Evolutionary conservation across 1,140 invertebrate species (phyloP).

Genomic region (Idris sp.): DNA sequence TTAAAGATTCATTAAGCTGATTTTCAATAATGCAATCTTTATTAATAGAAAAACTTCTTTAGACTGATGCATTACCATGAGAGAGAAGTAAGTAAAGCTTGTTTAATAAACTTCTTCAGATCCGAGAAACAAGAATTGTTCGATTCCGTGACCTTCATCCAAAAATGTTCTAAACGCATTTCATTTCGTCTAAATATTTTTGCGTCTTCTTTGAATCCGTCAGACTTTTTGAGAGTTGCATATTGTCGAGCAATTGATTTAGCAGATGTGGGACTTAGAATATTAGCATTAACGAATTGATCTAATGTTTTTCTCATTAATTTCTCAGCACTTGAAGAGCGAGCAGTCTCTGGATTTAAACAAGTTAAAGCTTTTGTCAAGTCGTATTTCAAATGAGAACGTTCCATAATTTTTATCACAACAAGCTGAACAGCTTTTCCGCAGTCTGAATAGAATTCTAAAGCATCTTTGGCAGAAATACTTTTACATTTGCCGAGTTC

Average conservation of each 20-base stretch:
- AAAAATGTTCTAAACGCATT: slow-evolving; percentile 24
- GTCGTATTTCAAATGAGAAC: slow-evolving; percentile 30
- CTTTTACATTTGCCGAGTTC: slow-evolving; percentile 11
- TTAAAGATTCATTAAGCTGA: slow-evolving; percentile 44
- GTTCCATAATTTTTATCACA: slow-evolving; percentile 29
- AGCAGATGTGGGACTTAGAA: neutral
- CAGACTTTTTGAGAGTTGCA: neutral
- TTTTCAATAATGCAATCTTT: slow-evolving; percentile 57
- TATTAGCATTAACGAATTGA: slow-evolving; percentile 11
- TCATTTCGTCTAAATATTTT: slow-evolving; percentile 8
- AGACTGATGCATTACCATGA: slow-evolving; percentile 52
- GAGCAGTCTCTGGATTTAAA: slow-evolving; percentile 12
- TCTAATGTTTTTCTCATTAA: slow-evolving; percentile 13
- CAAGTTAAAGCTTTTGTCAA: slow-evolving; percentile 10
- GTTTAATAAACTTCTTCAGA: slow-evolving; percentile 16
- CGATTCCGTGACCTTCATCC: slow-evolving; percentile 2
- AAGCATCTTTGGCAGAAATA: slow-evolving; percentile 10
- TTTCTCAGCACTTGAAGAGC: neutral
- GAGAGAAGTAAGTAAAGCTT: slow-evolving; percentile 27
- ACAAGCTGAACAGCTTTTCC: slow-evolving; percentile 12
- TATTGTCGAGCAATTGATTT: slow-evolving; percentile 20
- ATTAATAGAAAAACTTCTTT: slow-evolving; percentile 59
- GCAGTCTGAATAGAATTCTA: slow-evolving; percentile 11
- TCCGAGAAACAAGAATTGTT: neutral
- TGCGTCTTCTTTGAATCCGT: slow-evolving; percentile 5